phyloP scores from a whole-genome alignment of 2,888 invertebrate species.

The Nomada flava region DNA sequence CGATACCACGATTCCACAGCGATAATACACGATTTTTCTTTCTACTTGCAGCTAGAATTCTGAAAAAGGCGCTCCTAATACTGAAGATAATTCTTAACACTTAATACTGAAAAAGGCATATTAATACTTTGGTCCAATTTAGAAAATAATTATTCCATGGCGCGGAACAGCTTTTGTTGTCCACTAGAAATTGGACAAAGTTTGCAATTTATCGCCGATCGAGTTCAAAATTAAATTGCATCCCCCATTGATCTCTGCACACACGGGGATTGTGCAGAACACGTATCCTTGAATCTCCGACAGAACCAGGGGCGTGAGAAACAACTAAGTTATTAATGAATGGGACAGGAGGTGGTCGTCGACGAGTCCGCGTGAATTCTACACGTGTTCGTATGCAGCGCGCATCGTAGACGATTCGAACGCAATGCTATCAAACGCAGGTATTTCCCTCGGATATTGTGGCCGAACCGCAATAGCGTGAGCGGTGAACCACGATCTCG shows the following conservation, averaged over 20 bases:
- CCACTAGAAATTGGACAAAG: not conserved
- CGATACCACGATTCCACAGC: not conserved
- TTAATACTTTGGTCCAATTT: too few species aligned
- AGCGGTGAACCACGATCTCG: conserved; percentile 27
- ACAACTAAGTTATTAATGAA: conserved; percentile 71
- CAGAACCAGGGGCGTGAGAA: not conserved
- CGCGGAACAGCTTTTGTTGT: not conserved
- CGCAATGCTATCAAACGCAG: conserved; percentile 62
- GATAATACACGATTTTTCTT: conserved; percentile 29
- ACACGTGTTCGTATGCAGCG: conserved; percentile 62
- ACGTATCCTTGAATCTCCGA: not conserved
- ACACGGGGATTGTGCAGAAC: not conserved
- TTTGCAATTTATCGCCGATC: not conserved
- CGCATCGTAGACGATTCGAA: conserved; percentile 75
- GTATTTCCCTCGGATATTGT: conserved; percentile 76
- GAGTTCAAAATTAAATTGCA: conserved; percentile 1
- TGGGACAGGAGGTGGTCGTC: conserved; percentile 63
- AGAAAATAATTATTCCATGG: too few species aligned
- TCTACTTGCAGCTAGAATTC: not conserved
- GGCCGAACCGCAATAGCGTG: conserved; percentile 76
- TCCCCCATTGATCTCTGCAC: not conserved
- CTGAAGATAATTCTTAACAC: too few species aligned
- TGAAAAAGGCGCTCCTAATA: not conserved
- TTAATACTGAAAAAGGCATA: not conserved
- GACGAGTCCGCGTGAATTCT: conserved; percentile 67